Base-by-base conservation (phyloP, 2,113 vertebrate species). In the Cryptotis parvus region DNA sequence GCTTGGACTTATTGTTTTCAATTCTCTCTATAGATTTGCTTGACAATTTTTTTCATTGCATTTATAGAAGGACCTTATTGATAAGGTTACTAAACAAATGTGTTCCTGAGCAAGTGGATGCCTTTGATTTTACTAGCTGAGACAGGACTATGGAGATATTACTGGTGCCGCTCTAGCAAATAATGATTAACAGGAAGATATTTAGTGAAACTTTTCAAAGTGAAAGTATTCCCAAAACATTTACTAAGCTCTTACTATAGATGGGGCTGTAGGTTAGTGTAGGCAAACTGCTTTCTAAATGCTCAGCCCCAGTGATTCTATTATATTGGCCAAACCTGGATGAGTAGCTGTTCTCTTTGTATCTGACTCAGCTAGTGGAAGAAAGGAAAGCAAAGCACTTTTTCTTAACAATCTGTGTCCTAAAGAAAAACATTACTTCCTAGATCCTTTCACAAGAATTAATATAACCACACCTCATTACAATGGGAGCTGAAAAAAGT, bases 31-130 rank as follows among this genome's bases (percentile, higher is more conserved):
- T 69, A 69, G 10, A 68, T 5, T 65, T 69, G 27, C 84, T 41
- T 72, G 33, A 58, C 55, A 69, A 2, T 33, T 72, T 90, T n/a
- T 73, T 41, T 52, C 39, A 43, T 41, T 63, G 9, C 33, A 35
- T 3, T 73, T 70, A 86, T 18, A 83, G 27, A 74, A 82, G 63
- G 15, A 72, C 68, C 2, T 65, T 39, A n/a, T 33, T 69, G 22
- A 89, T 85, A 78, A 78, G 69, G 43, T 35, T 79, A 76, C 9
- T 61, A 65, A 61, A 52, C 3, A 61, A 93, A n/a, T 80, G 35
- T 80, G 16, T n/a, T n/a, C n/a, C n/a, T n/a, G n/a, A n/a, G n/a
- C n/a, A n/a, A n/a, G n/a, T n/a, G n/a, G n/a, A n/a, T n/a, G n/a
- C n/a, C n/a, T n/a, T n/a, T n/a, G n/a, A n/a, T n/a, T n/a, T n/a